Base-by-base conservation (phyloP, 1,140 invertebrate species). In the Vollenhovia emeryi region DNA sequence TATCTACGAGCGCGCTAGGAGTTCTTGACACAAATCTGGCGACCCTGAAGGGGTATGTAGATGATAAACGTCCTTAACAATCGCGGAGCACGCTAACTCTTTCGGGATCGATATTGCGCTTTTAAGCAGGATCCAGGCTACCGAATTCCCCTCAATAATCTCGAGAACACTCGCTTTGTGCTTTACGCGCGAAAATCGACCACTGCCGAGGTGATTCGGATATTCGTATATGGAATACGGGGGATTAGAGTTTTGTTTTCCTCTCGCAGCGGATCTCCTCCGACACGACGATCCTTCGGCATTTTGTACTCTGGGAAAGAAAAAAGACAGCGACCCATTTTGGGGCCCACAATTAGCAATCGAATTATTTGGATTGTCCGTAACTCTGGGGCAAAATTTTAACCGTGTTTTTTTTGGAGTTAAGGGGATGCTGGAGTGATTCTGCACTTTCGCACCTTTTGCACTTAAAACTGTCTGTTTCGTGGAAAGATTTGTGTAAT, bases 41-140 rank as follows among this genome's bases (percentile, higher is more conserved):
- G 93, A 93, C 92, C 93, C 92, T 94, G 92, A 90, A 90, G 89
- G n/a, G 85, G 82, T 91, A 79, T 89, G 89, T 87, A 89, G 91
- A 91, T 93, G 91, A 92, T 93, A 93, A 93, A 93, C 88, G 91
- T 89, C 92, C 88, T 90, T 94, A 94, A 93, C 85, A 93, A 93
- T 92, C 88, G 79, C 84, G 48, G 76, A 89, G 88, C 93, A 94
- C 92, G 93, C 92, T 83, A 92, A 82, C 89, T 78, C 60, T 82
- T 62, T 76, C 84, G 84, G 87, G 88, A 90, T 91, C 90, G 88
- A 92, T 89, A 86, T 40, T 62, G 87, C 87, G 84, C 86, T 85
- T 88, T 89, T 71, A 76, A 84, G 30, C n/a, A 33, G 43, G 52
- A 15, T 57, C 8, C 43, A 36, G 30, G 18, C 69, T 52, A 24